phyloP scores from a whole-genome alignment of 2,113 vertebrate genomes.

The Thalassarche chlororhynchos region DNA sequence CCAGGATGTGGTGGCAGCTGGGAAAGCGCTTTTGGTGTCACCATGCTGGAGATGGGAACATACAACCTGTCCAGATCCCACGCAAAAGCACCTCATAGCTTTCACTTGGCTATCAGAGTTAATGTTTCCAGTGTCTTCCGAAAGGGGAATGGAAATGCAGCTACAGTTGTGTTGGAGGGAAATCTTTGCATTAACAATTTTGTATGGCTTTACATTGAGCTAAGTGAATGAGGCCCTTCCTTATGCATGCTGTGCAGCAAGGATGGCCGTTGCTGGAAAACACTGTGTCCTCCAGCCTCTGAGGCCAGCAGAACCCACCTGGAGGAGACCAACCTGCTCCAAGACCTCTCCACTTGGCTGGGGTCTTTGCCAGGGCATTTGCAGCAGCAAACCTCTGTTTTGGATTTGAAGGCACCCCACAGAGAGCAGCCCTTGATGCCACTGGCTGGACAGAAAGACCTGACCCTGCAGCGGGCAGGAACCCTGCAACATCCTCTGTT shows the following conservation, averaged over 20 bases:
- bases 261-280: not conserved
- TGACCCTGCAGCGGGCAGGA: not conserved
- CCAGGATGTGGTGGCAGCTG: not conserved
- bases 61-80: not conserved
- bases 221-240: not conserved
- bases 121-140: not conserved
- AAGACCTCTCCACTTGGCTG: not conserved
- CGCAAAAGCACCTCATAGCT: not conserved
- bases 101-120: not conserved
- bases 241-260: accelerated
- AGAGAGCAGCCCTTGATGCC: not conserved
- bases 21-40: not conserved
- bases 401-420: not conserved
- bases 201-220: not conserved
- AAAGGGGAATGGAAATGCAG: not conserved
- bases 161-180: not conserved
- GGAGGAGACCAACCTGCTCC: not conserved
- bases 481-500: not conserved
- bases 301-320: accelerated
- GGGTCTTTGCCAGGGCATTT: not conserved
- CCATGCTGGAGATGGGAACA: not conserved
- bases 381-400: not conserved
- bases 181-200: not conserved
- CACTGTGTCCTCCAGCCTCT: not conserved
- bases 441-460: accelerated